Evolutionary conservation across 2,797 vertebrate species (phyloP), one percentile per base, ranked within the genome.

Genomic region (Tokudaia muenninki): DNA sequence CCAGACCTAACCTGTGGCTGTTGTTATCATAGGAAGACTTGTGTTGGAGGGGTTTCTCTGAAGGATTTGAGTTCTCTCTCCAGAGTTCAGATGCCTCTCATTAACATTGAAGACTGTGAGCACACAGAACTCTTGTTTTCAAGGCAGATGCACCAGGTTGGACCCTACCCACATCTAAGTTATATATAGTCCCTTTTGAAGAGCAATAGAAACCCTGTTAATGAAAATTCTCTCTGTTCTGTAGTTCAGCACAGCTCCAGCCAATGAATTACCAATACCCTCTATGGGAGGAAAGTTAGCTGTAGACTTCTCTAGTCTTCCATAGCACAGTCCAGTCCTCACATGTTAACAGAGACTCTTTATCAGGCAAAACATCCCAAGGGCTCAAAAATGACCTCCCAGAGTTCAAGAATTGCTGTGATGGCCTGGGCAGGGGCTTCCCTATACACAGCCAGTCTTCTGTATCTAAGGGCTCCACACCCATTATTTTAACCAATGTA

Each of bases 241-340:
- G 4, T 13, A 59, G 44, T 72, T 47, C 74, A 44, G 4, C 37
- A 80, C 6, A 11, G 67, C 41, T 22, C n/a, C 78, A 70, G 31
- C 41, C 2, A 78, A 14, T 41, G 5, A 37, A 34, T n/a, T 61
- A 10, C n/a, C 34, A 6, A n/a, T 0, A 0, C 50, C 50, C 22
- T 34, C 59, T 67, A 9, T 2, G 0, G 50, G 59, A 19, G 12
- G 78, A 17, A 14, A 57, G 55, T 34, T 17, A 34, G 0, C 13
- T 5, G 19, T 22, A 72, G 84, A 50, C 65, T 55, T 37, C 84
- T 55, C 65, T 37, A 61, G 70, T 17, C 31, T 6, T 79, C 13
- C 24, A 24, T 50, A 22, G n/a, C 26, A n/a, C 55, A 41, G 65
- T 24, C 61, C 22, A 70, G 2, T 17, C 24, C 11, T 50, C 21